phyloP scores from a whole-genome alignment of 1,140 invertebrate species.

The Trypoxylus dichotomus region DNA sequence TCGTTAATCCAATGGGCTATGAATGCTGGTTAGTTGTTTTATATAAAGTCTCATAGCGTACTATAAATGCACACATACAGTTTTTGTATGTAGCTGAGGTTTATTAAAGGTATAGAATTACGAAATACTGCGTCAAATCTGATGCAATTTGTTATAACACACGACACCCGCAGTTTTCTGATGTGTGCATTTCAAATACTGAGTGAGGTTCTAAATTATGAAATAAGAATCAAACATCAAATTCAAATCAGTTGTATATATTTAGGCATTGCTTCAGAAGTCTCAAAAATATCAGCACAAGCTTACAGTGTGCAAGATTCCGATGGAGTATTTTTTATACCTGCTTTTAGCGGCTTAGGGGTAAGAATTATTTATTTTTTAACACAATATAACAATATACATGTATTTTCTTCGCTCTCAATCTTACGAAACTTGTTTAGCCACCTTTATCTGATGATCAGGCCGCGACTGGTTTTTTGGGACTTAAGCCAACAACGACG shows the following conservation, averaged over 20 bases:
- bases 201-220: no score
- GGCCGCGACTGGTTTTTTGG: constrained; percentile 82
- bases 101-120: no score
- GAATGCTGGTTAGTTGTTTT: constrained; percentile 65
- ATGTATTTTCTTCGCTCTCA: not conserved
- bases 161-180: no score
- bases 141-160: no score
- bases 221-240: no score
- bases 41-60: no score
- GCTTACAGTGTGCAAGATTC: constrained; percentile 73
- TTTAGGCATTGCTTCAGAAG: not conserved
- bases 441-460: constrained; percentile 85
- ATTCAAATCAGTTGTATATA: not conserved
- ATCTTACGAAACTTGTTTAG: constrained; percentile 55
- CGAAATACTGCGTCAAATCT: no score
- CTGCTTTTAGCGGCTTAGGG: constrained; percentile 88
- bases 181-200: no score
- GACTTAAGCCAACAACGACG: constrained; percentile 76
- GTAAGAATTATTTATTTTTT: constrained; percentile 54
- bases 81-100: no score
- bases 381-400: not conserved
- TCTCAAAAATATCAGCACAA: constrained; percentile 66
- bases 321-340: constrained; percentile 86
- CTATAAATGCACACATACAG: no score
- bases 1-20: constrained; percentile 86